These are phyloP conservation scores for Ecdyonurus torrentis DNA, from an alignment of 2,888 invertebrate genomes.

Conservation along the genomic window DNA sequence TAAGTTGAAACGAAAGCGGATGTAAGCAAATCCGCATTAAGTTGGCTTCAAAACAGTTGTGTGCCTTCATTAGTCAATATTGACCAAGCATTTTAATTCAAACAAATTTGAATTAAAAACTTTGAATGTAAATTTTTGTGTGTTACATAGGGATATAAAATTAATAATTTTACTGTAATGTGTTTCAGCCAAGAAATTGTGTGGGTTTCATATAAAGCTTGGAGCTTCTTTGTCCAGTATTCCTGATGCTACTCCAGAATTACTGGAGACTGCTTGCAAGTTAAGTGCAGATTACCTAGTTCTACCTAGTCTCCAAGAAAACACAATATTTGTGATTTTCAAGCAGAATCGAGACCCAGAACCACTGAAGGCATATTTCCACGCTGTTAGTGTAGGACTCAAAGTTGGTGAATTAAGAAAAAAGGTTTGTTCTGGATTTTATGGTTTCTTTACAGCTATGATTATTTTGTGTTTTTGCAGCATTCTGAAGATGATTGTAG, in stretches of 20 bases:
- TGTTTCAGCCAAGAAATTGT: constrained; percentile 37
- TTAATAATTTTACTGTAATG: constrained; percentile 9
- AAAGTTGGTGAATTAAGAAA: background rate
- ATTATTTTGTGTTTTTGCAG: no score
- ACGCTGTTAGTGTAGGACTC: constrained; percentile 40
- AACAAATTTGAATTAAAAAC: no score
- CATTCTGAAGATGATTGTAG: no score
- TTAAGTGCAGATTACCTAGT: constrained; percentile 32
- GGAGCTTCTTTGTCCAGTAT: constrained; percentile 36
- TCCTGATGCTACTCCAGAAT: constrained; percentile 19
- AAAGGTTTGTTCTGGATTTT: no score
- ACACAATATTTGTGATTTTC: constrained; percentile 37
- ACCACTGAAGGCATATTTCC: constrained; percentile 49
- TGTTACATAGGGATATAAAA: constrained; percentile 1
- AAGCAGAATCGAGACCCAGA: constrained; percentile 34
- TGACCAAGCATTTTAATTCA: no score
- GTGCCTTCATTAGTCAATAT: no score
- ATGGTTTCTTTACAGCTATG: no score
- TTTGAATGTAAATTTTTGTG: no score
- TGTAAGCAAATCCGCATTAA: no score
- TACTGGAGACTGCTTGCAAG: constrained; percentile 26
- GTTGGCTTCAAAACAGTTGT: no score
- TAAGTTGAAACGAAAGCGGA: no score
- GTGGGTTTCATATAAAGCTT: constrained; percentile 41
- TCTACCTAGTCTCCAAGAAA: constrained; percentile 28